Percentiles rank a stretch among this genome's conserved stretches.
phyloP scores from a whole-genome alignment of 64 coral and sea anemone genomes.

The Porites lutea region DNA sequence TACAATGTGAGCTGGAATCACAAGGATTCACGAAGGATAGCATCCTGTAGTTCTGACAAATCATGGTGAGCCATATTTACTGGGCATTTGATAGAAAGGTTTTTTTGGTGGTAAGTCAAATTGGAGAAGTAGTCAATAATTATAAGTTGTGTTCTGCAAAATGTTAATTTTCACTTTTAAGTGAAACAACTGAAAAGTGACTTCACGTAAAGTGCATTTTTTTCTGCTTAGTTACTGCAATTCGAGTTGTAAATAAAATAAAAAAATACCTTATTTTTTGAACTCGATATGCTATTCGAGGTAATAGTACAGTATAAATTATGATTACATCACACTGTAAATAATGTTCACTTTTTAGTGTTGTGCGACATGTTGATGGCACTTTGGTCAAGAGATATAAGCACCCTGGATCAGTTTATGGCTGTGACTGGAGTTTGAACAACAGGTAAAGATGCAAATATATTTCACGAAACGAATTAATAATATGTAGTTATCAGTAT shows the following conservation, averaged over 20 bases:
- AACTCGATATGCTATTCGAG: too few species aligned
- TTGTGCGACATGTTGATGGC: constrained; percentile 92
- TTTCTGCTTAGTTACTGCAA: too few species aligned
- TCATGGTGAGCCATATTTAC: constrained; percentile 61
- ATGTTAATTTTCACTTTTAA: too few species aligned
- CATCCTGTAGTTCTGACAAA: constrained; percentile 83
- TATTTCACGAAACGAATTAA: background rate
- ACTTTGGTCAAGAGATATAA: constrained; percentile 86
- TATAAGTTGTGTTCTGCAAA: too few species aligned
- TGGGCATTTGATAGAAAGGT: background rate
- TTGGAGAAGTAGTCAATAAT: too few species aligned
- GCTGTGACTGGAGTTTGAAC: constrained; percentile 99
- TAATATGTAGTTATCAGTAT: too few species aligned
- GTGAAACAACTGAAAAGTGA: too few species aligned
- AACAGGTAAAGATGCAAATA: constrained; percentile 76
- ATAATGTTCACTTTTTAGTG: constrained; percentile 32
- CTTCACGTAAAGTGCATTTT: too few species aligned
- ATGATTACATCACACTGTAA: background rate
- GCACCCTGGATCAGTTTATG: constrained; percentile 93
- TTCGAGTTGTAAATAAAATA: too few species aligned
- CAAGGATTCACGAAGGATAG: constrained; percentile 92
- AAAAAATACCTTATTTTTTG: too few species aligned
- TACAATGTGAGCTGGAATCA: constrained; percentile 99
- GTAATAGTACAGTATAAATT: too few species aligned
- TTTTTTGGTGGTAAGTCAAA: too few species aligned